Percentiles rank a stretch among this genome's conserved stretches.
Evolutionary conservation across 2,888 invertebrate genomes (phyloP).

Genomic region (Apeira syringaria): DNA sequence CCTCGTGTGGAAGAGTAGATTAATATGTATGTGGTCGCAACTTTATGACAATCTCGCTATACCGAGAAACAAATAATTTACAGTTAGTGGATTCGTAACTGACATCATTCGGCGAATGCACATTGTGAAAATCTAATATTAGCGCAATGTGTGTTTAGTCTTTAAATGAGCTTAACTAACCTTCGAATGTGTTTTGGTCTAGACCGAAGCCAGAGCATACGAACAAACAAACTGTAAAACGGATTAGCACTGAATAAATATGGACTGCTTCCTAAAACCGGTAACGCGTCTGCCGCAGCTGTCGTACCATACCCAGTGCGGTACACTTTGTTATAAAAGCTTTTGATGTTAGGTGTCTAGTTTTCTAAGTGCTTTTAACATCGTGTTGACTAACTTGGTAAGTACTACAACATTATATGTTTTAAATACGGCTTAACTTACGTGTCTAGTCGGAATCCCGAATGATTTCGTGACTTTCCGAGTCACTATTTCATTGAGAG

Average conservation of each 20-base stretch:
- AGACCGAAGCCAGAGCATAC: slow-evolving; percentile 17
- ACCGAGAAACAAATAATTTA: slow-evolving; percentile 10
- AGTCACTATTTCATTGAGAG: no score
- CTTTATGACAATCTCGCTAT: background rate
- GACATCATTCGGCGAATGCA: slow-evolving; percentile 51
- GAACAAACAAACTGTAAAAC: slow-evolving; percentile 21
- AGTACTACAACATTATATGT: no score
- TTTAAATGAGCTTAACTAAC: slow-evolving; percentile 37
- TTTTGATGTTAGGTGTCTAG: no score
- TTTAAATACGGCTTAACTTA: no score
- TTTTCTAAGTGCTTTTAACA: no score
- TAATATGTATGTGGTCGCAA: no score
- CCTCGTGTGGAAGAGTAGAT: no score
- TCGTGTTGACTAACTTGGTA: no score
- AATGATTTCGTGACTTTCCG: no score
- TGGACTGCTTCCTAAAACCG: slow-evolving; percentile 19
- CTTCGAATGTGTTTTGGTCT: slow-evolving; percentile 50
- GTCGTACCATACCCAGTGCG: background rate
- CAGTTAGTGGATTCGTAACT: slow-evolving; percentile 36
- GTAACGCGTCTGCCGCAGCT: background rate
- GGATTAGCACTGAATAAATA: slow-evolving; percentile 30
- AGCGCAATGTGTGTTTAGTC: slow-evolving; percentile 26
- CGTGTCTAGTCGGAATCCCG: no score
- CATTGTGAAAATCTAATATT: slow-evolving; percentile 54
- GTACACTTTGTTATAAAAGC: background rate